Percentiles rank a stretch among this genome's conserved stretches.
phyloP scores from a whole-genome alignment of 2,797 vertebrate species.

The Alca torda region DNA sequence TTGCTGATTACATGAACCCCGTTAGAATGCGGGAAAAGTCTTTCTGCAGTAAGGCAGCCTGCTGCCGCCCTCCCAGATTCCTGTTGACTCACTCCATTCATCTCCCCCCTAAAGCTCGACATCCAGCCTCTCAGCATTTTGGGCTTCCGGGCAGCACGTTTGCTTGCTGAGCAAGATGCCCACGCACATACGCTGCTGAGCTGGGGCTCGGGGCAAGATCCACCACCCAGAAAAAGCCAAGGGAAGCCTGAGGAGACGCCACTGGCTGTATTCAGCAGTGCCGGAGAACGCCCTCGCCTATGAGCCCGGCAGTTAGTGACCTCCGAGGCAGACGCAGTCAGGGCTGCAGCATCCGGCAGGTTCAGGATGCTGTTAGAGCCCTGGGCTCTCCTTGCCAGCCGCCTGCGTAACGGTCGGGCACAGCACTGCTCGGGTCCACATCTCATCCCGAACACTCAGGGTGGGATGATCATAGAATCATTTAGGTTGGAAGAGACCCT shows the following conservation, averaged over 20 bases:
- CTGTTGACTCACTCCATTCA: neutral
- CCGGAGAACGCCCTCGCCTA: accelerated
- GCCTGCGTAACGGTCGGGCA: neutral
- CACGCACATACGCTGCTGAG: accelerated
- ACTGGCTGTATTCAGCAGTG: neutral
- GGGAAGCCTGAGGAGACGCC: neutral
- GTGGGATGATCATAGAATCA: neutral
- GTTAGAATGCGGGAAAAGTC: neutral
- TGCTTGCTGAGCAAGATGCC: neutral
- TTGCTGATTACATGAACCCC: neutral
- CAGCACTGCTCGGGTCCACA: neutral
- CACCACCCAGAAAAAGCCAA: accelerated
- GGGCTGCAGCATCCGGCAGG: neutral
- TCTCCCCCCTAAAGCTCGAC: neutral
- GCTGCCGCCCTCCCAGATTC: neutral
- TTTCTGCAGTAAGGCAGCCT: neutral
- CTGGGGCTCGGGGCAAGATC: neutral
- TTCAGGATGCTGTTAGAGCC: neutral
- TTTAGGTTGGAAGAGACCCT: too few relatives aligned
- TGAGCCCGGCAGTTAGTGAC: neutral
- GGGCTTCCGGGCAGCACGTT: neutral
- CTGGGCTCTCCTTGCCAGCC: neutral
- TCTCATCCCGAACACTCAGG: accelerated
- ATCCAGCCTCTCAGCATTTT: neutral
- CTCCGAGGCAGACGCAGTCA: neutral